Conservation (phyloP, 1,140 invertebrate species). For the Mya arenaria region DNA sequence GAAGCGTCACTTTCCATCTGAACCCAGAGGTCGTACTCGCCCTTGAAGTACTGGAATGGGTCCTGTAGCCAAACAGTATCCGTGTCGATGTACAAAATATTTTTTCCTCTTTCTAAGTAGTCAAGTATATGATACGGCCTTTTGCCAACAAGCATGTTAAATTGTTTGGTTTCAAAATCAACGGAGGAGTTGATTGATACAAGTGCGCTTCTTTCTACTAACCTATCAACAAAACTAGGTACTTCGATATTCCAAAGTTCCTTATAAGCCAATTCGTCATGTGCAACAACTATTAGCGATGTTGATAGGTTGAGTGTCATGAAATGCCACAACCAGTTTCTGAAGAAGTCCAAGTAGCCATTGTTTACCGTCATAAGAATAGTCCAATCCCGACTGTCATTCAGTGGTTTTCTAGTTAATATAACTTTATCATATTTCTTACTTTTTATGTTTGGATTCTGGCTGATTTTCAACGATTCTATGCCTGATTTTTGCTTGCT, state of each 20-base stretch:
- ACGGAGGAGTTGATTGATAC: neutral
- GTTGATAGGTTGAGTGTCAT: neutral
- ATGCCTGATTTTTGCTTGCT: too few species aligned
- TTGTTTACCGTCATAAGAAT: slow-evolving; percentile 23
- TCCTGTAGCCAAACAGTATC: slow-evolving; percentile 14
- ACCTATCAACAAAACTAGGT: neutral
- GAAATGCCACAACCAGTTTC: slow-evolving; percentile 2
- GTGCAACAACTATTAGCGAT: neutral
- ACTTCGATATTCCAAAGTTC: neutral
- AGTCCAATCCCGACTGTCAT: neutral
- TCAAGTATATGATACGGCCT: slow-evolving; percentile 4
- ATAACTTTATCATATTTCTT: too few species aligned
- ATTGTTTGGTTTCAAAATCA: neutral
- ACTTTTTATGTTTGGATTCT: too few species aligned
- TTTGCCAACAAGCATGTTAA: neutral
- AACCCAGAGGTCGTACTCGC: slow-evolving; percentile 10
- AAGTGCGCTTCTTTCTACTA: neutral
- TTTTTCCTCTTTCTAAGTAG: neutral
- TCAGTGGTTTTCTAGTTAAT: too few species aligned
- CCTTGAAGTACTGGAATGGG: slow-evolving; percentile 2
- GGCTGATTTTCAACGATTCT: too few species aligned
- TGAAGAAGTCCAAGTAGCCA: neutral
- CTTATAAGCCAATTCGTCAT: neutral
- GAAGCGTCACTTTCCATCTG: neutral
- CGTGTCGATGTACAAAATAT: slow-evolving; percentile 5